Percentiles rank a stretch among this genome's conserved stretches.
phyloP scores from a whole-genome alignment of 1,140 invertebrate genomes.

The Hyles euphorbiae region DNA sequence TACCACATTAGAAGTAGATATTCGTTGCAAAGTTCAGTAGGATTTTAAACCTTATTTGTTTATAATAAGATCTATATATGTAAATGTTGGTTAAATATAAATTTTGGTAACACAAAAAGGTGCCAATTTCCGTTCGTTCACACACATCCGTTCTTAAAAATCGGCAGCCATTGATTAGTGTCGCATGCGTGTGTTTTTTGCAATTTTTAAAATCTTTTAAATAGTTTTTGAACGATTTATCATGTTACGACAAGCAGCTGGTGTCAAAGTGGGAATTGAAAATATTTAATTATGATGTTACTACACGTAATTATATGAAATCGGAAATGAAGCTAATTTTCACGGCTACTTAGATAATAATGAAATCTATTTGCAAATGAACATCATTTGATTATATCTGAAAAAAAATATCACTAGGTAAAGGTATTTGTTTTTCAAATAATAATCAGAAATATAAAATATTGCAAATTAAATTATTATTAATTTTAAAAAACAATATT shows the following conservation, averaged over 20 bases:
- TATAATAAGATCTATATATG: slow-evolving; percentile 1
- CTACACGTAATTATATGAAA: no score
- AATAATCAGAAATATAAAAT: no score
- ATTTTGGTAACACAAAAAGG: slow-evolving; percentile 50
- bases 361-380: no score
- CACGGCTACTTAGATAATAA: no score
- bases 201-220: slow-evolving; percentile 6
- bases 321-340: no score
- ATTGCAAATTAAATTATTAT: no score
- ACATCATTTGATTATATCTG: no score
- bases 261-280: slow-evolving; percentile 6
- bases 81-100: slow-evolving; percentile 17
- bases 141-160: slow-evolving; percentile 67
- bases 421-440: no score
- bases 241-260: slow-evolving; percentile 56
- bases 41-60: slow-evolving; percentile 21
- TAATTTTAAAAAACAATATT: no score
- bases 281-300: no score
- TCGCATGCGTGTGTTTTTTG: slow-evolving; percentile 9
- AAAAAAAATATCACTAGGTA: no score
- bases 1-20: slow-evolving; percentile 20
- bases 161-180: slow-evolving; percentile 34
- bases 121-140: slow-evolving; percentile 69
- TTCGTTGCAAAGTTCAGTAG: not conserved
- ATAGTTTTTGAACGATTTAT: slow-evolving; percentile 41